phyloP scores from a whole-genome alignment of 2,888 invertebrate species.

The Leptopilina syphax region DNA sequence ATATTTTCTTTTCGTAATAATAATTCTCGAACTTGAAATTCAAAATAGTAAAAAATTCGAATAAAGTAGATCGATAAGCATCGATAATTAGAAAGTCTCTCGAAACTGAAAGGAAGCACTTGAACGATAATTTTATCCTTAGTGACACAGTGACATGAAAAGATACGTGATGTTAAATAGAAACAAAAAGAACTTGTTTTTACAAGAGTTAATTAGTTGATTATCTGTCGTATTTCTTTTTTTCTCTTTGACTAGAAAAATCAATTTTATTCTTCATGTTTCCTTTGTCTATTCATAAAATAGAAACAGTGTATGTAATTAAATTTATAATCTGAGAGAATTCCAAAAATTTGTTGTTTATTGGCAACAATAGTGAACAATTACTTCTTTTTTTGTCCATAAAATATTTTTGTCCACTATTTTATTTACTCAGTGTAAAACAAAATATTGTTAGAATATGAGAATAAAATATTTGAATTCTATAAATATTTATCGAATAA shows the following conservation, averaged over 20 bases:
- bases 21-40: background rate
- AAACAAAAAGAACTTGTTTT: constrained; percentile 14
- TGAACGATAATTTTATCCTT: constrained; percentile 18
- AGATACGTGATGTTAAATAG: constrained; percentile 3
- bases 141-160: constrained; percentile 21
- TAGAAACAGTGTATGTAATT: too few species aligned
- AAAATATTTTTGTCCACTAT: too few species aligned
- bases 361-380: too few species aligned
- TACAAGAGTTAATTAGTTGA: constrained; percentile 6
- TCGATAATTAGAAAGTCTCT: constrained; percentile 31
- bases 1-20: too few species aligned
- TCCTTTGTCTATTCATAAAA: too few species aligned
- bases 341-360: too few species aligned
- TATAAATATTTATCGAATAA: too few species aligned
- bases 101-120: constrained; percentile 5
- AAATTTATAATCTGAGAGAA: too few species aligned
- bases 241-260: background rate
- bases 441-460: too few species aligned
- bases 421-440: too few species aligned
- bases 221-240: background rate
- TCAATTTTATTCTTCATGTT: background rate
- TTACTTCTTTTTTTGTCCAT: too few species aligned
- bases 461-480: too few species aligned
- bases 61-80: constrained; percentile 2
- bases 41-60: background rate